Base-by-base conservation (phyloP, 2,888 invertebrate genomes). In the Ochropleura plecta region DNA sequence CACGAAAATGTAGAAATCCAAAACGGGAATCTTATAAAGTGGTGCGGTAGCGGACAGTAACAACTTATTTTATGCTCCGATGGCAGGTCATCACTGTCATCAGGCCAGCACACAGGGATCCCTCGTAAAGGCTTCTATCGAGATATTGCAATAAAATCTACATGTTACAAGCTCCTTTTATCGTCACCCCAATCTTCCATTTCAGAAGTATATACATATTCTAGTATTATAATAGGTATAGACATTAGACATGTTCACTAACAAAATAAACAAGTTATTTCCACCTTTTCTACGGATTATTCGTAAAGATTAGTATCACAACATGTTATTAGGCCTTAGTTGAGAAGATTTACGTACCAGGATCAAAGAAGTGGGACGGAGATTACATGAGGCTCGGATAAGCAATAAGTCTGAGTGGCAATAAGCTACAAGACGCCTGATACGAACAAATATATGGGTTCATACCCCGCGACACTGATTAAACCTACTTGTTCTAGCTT, bases 131-230 rank as follows among this genome's bases (percentile, higher is more conserved):
- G 84, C 86, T 86, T 88, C 85, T 87, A 86, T 89, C 86, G 82
- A 86, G 83, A 89, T 89, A 90, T 87, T 88, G 87, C 86, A 90
- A 92, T 92, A 92, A 90, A 91, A 92, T 92, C 89, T 91, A 89
- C 92, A 91, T 91, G 30, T 30, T 30, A 88, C 82, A 77, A 83
- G 73, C 74, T 83, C 66, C 53, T 78, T 86, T 89, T 88, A 89
- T 87, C 80, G 79, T 46, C 68, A 74, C 76, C 77, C 77, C 81
- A 76, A 85, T 83, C 78, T 82, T 81, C 84, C 64, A 81, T 81
- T 83, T 77, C 76, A 79, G 85, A 79, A 79, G 82, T 83, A 62
- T 78, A 75, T n/a, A n/a, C n/a, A n/a, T 75, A 83, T 85, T 44
- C 60, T 64, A 67, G 55, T 55, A 63, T 63, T 59, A 68, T 65